phyloP scores from a whole-genome alignment of 1,140 invertebrate genomes.

The Phthorimaea operculella region DNA sequence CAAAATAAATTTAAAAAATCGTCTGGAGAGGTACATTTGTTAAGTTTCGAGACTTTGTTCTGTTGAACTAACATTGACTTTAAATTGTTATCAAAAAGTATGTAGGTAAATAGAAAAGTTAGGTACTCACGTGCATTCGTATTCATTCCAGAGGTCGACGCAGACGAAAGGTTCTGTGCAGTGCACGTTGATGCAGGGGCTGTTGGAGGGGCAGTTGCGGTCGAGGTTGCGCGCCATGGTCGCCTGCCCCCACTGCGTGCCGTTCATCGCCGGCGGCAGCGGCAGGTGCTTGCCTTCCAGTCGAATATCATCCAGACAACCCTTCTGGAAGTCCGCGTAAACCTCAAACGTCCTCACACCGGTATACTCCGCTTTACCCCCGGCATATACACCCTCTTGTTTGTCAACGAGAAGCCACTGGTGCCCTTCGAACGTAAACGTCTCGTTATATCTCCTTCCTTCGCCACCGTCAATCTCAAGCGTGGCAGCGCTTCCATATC shows the following conservation, averaged over 20 bases:
- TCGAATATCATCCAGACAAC: conserved; percentile 74
- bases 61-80: neutral
- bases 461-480: conserved; percentile 95
- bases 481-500: conserved; percentile 94
- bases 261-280: conserved; percentile 91
- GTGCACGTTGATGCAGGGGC: conserved; percentile 91
- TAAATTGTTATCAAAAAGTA: neutral
- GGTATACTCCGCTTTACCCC: conserved; percentile 94
- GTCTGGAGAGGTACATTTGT: too few relatives aligned
- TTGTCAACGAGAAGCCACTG: conserved; percentile 94
- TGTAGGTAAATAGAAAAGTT: conserved; percentile 12
- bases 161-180: conserved; percentile 95
- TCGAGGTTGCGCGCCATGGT: conserved; percentile 92
- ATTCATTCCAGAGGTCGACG: conserved; percentile 95
- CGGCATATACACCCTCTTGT: conserved; percentile 94
- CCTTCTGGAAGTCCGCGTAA: conserved; percentile 93
- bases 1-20: too few relatives aligned
- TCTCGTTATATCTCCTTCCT: conserved; percentile 94
- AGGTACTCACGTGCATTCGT: conserved; percentile 94
- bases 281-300: conserved; percentile 93
- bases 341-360: conserved; percentile 93
- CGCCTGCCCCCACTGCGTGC: conserved; percentile 93
- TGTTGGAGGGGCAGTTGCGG: conserved; percentile 91
- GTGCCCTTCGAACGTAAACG: conserved; percentile 90
- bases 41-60: neutral